Conservation (phyloP, 2,888 invertebrate genomes). For the Pristionchus mayeri region DNA sequence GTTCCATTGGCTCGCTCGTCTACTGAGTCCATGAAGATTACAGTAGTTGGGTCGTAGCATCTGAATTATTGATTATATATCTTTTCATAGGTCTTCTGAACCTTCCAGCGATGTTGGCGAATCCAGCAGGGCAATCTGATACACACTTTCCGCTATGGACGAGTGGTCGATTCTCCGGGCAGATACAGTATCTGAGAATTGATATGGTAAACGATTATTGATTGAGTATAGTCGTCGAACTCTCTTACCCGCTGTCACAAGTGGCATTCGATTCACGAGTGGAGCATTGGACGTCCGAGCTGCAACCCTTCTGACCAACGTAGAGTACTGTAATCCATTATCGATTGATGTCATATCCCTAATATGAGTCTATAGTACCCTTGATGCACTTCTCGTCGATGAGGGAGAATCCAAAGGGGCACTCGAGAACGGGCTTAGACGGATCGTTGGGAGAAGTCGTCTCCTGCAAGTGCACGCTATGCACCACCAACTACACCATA, state of each 20-base stretch:
- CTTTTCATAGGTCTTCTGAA: not conserved
- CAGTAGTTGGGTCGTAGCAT: conserved; percentile 75
- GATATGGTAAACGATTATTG: not conserved
- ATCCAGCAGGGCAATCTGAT: conserved; percentile 72
- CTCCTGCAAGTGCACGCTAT: conserved; percentile 43
- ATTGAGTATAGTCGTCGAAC: not conserved
- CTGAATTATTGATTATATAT: conserved; percentile 50
- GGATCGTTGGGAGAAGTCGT: conserved; percentile 36
- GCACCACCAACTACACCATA: not conserved
- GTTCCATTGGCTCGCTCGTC: conserved; percentile 75
- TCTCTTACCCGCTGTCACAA: conserved; percentile 63
- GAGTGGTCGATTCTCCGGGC: conserved; percentile 66
- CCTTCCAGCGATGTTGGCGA: conserved; percentile 74
- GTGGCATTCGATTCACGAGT: conserved; percentile 68
- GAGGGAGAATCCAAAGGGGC: conserved; percentile 65
- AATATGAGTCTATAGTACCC: conserved; percentile 50
- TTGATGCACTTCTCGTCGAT: conserved; percentile 69
- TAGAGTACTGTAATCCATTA: conserved; percentile 63
- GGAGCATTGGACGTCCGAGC: conserved; percentile 71
- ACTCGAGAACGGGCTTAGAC: conserved; percentile 52
- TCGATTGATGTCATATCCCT: not conserved
- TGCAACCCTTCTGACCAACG: conserved; percentile 75
- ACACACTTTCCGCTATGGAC: conserved; percentile 74
- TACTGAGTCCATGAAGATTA: conserved; percentile 76
- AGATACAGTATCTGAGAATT: conserved; percentile 69